Evolutionary conservation across 2,888 invertebrate genomes (phyloP).

Genomic region (Synanthedon formicaeformis): DNA sequence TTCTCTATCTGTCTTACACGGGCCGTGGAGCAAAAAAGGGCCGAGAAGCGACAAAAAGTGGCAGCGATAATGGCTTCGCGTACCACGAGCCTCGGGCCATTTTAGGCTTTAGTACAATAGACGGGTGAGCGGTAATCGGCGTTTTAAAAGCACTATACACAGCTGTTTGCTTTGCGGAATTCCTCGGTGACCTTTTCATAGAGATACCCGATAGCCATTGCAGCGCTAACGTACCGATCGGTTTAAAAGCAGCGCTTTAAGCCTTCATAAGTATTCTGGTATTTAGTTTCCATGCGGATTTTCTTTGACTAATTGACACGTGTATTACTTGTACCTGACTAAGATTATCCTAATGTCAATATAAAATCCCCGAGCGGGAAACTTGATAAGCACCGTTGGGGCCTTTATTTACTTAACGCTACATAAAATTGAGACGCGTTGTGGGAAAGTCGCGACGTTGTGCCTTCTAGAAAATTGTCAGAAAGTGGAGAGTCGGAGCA

Average conservation of each 20-base stretch:
- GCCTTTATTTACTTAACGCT: slow-evolving; percentile 24
- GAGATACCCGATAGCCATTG: slow-evolving; percentile 32
- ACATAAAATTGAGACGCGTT: slow-evolving; percentile 40
- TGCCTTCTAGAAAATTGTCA: slow-evolving; percentile 31
- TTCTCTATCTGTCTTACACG: slow-evolving; percentile 58
- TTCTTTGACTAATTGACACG: too few relatives aligned
- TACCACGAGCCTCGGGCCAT: slow-evolving; percentile 37
- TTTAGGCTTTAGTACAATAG: slow-evolving; percentile 50
- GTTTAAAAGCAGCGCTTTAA: slow-evolving; percentile 31
- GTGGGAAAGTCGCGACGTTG: slow-evolving; percentile 25
- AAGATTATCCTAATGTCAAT: too few relatives aligned
- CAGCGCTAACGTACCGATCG: slow-evolving; percentile 13
- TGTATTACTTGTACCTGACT: too few relatives aligned
- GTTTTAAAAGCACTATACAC: slow-evolving; percentile 42
- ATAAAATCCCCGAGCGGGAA: slow-evolving; percentile 10
- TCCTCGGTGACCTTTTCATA: slow-evolving; percentile 22
- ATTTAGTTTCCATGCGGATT: slow-evolving; percentile 3
- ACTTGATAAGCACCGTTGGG: slow-evolving; percentile 32
- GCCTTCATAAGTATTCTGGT: slow-evolving; percentile 23
- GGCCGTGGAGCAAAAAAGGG: slow-evolving; percentile 39
- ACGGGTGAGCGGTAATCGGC: slow-evolving; percentile 45
- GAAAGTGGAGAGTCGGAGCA: slow-evolving; percentile 40
- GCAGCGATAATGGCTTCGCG: slow-evolving; percentile 46
- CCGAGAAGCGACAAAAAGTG: slow-evolving; percentile 39
- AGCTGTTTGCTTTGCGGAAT: slow-evolving; percentile 26